Percentiles rank a stretch among this genome's conserved stretches.
Conservation (phyloP, 2,113 vertebrate genomes). For the Maccullochella peelii region DNA sequence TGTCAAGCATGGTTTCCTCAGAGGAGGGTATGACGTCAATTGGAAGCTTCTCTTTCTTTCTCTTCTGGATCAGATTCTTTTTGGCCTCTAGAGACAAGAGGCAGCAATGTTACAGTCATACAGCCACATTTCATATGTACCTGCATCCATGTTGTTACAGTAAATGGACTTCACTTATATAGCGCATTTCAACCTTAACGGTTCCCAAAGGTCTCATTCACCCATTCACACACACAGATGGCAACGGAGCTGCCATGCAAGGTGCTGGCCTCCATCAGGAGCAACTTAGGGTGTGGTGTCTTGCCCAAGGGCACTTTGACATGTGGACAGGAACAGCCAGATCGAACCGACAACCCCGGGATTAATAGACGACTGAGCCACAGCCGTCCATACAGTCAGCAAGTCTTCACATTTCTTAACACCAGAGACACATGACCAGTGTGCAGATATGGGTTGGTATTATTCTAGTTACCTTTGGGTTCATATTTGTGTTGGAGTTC, state of each 20-base stretch:
- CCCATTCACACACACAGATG: too few species aligned
- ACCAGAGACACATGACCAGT: fast-evolving
- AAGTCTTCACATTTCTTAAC: background rate
- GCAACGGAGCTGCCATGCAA: too few species aligned
- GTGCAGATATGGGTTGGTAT: background rate
- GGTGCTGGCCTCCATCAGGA: too few species aligned
- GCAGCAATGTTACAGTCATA: background rate
- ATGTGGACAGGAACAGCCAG: too few species aligned
- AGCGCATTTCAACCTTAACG: too few species aligned
- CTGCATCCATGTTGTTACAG: background rate
- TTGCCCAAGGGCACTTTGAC: too few species aligned
- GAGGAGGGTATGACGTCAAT: constrained; percentile 38
- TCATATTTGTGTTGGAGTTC: constrained; percentile 93
- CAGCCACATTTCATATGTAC: background rate
- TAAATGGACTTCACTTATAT: too few species aligned
- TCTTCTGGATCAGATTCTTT: constrained; percentile 80
- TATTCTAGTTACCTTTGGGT: constrained; percentile 86
- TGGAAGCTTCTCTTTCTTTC: constrained; percentile 88
- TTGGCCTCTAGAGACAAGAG: constrained; percentile 79
- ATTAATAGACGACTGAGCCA: too few species aligned
- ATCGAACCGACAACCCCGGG: too few species aligned
- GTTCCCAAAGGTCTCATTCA: too few species aligned
- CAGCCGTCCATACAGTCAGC: too few species aligned
- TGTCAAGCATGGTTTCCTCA: background rate
- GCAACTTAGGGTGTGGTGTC: too few species aligned